Base-by-base conservation (phyloP, 1,140 invertebrate species). In the Daktulosphaira vitifoliae region DNA sequence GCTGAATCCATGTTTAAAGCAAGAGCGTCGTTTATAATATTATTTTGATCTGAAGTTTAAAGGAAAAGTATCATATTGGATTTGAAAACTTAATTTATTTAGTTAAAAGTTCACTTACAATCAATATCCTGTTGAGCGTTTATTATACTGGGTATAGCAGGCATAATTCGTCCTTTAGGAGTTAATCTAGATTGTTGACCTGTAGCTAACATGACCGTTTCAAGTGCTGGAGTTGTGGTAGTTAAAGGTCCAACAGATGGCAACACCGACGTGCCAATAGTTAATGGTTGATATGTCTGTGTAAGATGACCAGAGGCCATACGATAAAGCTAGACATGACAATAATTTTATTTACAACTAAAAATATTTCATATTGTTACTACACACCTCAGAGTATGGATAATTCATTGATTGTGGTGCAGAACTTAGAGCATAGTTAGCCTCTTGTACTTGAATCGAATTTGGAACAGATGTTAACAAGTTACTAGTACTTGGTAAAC, bases 121-220 rank as follows among this genome's bases (percentile, higher is more conserved):
- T 74, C 73, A 37, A 72, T 49, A 49, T 74, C 72, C 62, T 69
- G 73, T 53, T 72, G 71, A 25, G 72, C 68, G 26, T 71, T 69
- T 22, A 73, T 66, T 44, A 73, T 71, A 4, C 76, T 76, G 1
- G 79, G 79, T 33, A 80, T 77, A 65, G 79, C 78, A 54, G 79
- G 79, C 79, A 80, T 80, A 68, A 80, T 75, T 49, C 71, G 68
- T 38, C 62, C 68, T 46, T 46, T 62, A 5, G 56, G 39, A 18
- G 42, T 38, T 20, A 62, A 16, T 33, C 56, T 48, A 8, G 56
- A 44, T 20, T 44, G 56, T 16, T 62, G 56, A 20, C 56, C 56
- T 26, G 42, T 62, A 46, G 56, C 56, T 25, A 62, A 48, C 29
- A 62, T 46, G 5, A 46, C 42, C n/a, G 42, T 33, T 48, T 62